Conservation (phyloP, 2,888 invertebrate species). For the Hofmannophila pseudospretella region DNA sequence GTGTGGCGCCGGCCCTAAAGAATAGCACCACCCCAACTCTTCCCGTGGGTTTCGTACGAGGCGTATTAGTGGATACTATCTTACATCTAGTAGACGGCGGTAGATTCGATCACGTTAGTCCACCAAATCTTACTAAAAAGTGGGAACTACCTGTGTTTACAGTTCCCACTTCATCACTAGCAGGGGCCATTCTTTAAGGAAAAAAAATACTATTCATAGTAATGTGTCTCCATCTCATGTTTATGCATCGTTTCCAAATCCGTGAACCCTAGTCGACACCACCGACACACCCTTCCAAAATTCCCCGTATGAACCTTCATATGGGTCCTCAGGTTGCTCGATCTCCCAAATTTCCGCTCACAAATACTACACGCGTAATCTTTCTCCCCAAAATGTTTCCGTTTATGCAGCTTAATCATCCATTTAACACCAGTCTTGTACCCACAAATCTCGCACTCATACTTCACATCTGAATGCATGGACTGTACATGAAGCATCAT, state of each 20-base stretch:
- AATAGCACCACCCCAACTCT: too few species aligned
- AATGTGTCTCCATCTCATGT: conserved; percentile 42
- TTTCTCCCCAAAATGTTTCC: conserved; percentile 67
- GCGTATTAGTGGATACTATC: too few species aligned
- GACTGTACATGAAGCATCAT: conserved; percentile 71
- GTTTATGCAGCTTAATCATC: conserved; percentile 58
- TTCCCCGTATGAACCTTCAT: conserved; percentile 57
- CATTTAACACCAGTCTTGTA: conserved; percentile 52
- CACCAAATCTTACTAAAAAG: too few species aligned
- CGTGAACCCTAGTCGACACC: conserved; percentile 43
- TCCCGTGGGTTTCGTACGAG: too few species aligned
- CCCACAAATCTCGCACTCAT: conserved; percentile 51
- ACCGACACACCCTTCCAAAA: conserved; percentile 48
- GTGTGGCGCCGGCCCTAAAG: too few species aligned
- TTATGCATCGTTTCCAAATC: conserved; percentile 34
- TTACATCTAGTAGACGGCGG: too few species aligned
- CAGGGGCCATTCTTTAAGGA: too few species aligned
- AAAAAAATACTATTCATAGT: too few species aligned
- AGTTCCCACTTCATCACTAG: too few species aligned
- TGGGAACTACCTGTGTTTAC: too few species aligned
- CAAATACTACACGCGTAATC: conserved; percentile 77
- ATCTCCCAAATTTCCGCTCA: conserved; percentile 68
- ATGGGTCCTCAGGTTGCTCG: conserved; percentile 62
- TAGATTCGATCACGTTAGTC: too few species aligned
- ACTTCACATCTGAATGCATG: conserved; percentile 52